Base-by-base conservation (phyloP, 1,140 invertebrate genomes). In the Leptinotarsa texana region DNA sequence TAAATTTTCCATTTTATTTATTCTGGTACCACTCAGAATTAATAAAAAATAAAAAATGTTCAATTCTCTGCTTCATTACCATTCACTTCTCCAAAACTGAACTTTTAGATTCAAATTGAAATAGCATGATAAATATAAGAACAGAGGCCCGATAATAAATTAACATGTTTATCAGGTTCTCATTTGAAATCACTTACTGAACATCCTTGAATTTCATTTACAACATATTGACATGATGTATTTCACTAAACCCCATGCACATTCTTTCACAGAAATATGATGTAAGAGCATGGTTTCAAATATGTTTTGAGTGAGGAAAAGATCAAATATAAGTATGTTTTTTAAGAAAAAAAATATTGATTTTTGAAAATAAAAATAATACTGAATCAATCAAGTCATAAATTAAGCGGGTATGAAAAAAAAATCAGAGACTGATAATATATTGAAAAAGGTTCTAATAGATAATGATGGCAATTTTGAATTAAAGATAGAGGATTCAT, bases 241-340 rank as follows among this genome's bases (percentile, higher is more conserved):
- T n/a, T 57, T 57, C n/a, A 57, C n/a, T 57, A 18, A 57, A 57
- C 11, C n/a, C 17, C 33, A 42, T 57, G 51, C 51, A 57, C 51
- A 18, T 57, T 57, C 51, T 57, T 17, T 57, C 51, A 57, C 51
- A 57, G n/a, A 65, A 18, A 62, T 62, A 62, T 62, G 21, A 62
- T 62, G 13, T 62, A 42, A 42, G 33, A 42, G 8, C 21, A 21
- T 17, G 17, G 3, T 62, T 17, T 8, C 21, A 21, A 18, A 62
- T 18, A 18, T 17, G 21, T 62, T 62, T 62, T 21, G 5, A 62
- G 17, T 62, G 17, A 62, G 61, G 3, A n/a, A 62, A 3, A 8
- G 61, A 21, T 42, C 8, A 42, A 8, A 1, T 42, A 11, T 42
- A 42, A 42, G 33, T 42, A 11, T 42, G 8, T 42, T 42, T 42